Conservation (phyloP, 1,140 invertebrate species). For the Pachypeltis micranthus region DNA sequence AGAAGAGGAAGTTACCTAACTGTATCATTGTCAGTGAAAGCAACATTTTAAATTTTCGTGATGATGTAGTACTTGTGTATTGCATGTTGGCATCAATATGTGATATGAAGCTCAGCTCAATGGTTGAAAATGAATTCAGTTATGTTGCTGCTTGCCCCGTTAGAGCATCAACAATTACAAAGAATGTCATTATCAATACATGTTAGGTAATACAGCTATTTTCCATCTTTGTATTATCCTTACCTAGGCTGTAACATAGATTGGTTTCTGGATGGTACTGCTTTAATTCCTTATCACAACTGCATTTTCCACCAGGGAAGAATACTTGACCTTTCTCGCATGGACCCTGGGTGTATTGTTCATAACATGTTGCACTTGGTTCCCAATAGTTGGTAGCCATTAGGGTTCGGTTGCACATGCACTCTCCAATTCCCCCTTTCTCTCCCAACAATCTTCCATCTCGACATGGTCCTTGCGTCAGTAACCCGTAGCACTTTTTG, state of each 20-base stretch:
- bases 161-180: too few relatives aligned
- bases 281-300: slow-evolving; percentile 52
- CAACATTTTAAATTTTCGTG: too few relatives aligned
- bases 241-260: slow-evolving; percentile 65
- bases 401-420: slow-evolving; percentile 22
- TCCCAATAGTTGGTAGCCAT: slow-evolving; percentile 24
- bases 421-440: slow-evolving; percentile 22
- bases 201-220: too few relatives aligned
- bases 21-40: too few relatives aligned
- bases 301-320: slow-evolving; percentile 55
- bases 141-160: too few relatives aligned
- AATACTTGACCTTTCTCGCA: slow-evolving; percentile 62
- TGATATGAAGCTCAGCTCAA: too few relatives aligned
- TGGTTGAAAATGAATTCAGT: too few relatives aligned
- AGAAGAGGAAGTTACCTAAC: too few relatives aligned
- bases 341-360: slow-evolving; percentile 63
- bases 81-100: too few relatives aligned
- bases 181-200: too few relatives aligned
- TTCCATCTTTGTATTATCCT: slow-evolving; percentile 26
- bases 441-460: slow-evolving; percentile 49
- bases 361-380: slow-evolving; percentile 44
- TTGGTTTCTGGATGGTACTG: slow-evolving; percentile 54
- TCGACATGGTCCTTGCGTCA: slow-evolving; percentile 58
- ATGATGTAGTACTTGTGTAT: too few relatives aligned
- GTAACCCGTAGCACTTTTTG: slow-evolving; percentile 52